Evolutionary conservation across 2,797 vertebrate genomes (phyloP).

Genomic region (Sebastiscus albofasciatus): DNA sequence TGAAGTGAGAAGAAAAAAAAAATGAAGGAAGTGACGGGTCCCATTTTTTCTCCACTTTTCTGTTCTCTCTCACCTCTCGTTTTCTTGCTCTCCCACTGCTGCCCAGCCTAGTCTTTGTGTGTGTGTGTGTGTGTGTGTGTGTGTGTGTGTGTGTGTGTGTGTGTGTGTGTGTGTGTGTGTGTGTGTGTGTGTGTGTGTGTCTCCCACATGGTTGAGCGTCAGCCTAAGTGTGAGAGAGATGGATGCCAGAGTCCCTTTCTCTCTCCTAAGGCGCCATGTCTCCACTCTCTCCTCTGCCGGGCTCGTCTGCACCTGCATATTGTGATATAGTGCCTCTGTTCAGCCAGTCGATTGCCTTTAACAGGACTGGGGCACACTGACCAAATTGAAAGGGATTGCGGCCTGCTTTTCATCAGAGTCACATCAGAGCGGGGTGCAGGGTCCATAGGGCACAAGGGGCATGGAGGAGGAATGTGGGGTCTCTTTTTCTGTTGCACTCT

Average conservation of each 20-base stretch:
- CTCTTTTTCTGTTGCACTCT: constrained; percentile 19
- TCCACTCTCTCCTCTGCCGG: constrained; percentile 65
- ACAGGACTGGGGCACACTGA: constrained; percentile 79
- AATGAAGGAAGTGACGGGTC: constrained; percentile 66
- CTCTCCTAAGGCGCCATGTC: constrained; percentile 75
- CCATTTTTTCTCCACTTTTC: constrained; percentile 72
- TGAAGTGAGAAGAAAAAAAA: constrained; percentile 54
- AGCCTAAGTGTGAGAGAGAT: constrained; percentile 76
- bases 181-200: constrained; percentile 29
- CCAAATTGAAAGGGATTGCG: constrained; percentile 85
- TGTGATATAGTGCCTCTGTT: constrained; percentile 88
- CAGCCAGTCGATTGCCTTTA: constrained; percentile 86
- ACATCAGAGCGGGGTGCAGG: constrained; percentile 62
- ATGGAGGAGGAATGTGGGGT: constrained; percentile 34
- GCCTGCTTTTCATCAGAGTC: constrained; percentile 86
- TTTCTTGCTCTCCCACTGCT: constrained; percentile 52
- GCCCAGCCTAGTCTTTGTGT: constrained; percentile 19
- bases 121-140: constrained; percentile 22
- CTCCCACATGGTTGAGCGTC: constrained; percentile 57
- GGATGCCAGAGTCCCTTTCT: constrained; percentile 80
- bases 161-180: constrained; percentile 23
- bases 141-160: constrained; percentile 37
- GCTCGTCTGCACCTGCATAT: constrained; percentile 84
- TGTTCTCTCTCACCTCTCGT: constrained; percentile 65
- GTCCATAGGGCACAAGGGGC: constrained; percentile 56